A percentile compares a stretch with the other conserved stretches of the same genome.
Evolutionary conservation across 2,113 vertebrate species (phyloP).

Genomic region (Acrocephalus arundinaceus): DNA sequence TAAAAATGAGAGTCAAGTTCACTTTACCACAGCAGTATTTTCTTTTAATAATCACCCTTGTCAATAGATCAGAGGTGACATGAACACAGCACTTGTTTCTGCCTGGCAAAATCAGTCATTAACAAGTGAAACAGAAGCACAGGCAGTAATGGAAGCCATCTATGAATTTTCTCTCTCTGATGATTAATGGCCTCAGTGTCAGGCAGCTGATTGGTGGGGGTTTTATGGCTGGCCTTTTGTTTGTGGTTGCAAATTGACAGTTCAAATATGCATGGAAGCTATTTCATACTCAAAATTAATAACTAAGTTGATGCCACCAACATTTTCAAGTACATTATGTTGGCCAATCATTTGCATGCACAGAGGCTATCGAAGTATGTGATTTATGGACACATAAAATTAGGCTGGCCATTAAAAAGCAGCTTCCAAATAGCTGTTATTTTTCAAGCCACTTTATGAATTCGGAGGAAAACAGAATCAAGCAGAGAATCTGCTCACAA

Average conservation of each 20-base stretch:
- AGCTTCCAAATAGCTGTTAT: not conserved
- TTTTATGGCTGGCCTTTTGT: not conserved
- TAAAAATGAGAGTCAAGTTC: not conserved
- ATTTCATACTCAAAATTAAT: not conserved
- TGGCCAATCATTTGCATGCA: not conserved
- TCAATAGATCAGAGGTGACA: not conserved
- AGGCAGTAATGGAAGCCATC: slow-evolving; percentile 15
- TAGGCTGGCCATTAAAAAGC: not conserved
- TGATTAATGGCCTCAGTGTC: not conserved
- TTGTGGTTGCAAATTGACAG: not conserved
- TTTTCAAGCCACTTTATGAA: not conserved
- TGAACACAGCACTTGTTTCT: not conserved
- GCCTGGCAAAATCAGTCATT: not conserved
- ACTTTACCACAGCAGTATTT: not conserved
- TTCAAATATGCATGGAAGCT: not conserved
- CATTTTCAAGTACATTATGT: not conserved
- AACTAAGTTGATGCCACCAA: not conserved
- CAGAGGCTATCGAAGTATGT: not conserved
- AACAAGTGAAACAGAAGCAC: slow-evolving; percentile 3
- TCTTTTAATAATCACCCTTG: not conserved
- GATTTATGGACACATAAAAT: not conserved
- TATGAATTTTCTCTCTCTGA: not conserved
- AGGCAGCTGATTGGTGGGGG: not conserved
- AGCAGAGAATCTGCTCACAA: not conserved
- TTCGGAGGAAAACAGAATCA: not conserved